Evolutionary conservation across 2,888 invertebrate species (phyloP).

Genomic region (Aproaerema taeniolella): DNA sequence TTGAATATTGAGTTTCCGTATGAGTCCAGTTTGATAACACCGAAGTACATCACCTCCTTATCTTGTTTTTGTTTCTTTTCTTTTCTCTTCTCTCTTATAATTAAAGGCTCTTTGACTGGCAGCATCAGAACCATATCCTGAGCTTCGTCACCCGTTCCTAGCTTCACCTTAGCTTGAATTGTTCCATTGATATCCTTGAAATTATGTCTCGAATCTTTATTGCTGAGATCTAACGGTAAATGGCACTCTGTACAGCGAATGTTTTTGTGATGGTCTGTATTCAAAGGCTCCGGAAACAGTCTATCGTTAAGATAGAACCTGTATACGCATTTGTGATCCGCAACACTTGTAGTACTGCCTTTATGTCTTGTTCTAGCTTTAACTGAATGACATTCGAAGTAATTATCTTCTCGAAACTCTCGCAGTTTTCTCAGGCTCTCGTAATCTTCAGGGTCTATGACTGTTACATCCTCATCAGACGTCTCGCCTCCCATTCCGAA

Average conservation of each 20-base stretch:
- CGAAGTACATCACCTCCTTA: slow-evolving; percentile 52
- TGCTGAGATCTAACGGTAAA: slow-evolving; percentile 44
- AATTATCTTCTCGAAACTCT: slow-evolving; percentile 75
- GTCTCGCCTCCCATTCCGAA: slow-evolving; percentile 33
- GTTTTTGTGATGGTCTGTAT: slow-evolving; percentile 54
- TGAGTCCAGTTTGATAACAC: slow-evolving; percentile 48
- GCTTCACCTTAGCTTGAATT: slow-evolving; percentile 61
- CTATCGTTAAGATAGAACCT: slow-evolving; percentile 77
- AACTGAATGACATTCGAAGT: slow-evolving; percentile 79
- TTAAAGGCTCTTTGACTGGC: slow-evolving; percentile 52
- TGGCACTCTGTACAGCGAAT: slow-evolving; percentile 72
- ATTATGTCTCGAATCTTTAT: slow-evolving; percentile 19
- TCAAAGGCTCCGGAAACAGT: slow-evolving; percentile 72
- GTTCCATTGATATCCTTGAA: slow-evolving; percentile 42
- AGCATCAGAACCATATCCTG: slow-evolving; percentile 53
- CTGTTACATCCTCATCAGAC: slow-evolving; percentile 34
- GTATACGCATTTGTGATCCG: slow-evolving; percentile 69
- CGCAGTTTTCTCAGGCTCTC: slow-evolving; percentile 42
- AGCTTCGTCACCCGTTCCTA: slow-evolving; percentile 31
- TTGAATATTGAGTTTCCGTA: slow-evolving; percentile 51
- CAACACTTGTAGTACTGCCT: slow-evolving; percentile 34
- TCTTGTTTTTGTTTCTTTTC: slow-evolving; percentile 26
- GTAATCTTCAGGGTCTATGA: slow-evolving; percentile 31
- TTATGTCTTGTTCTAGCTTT: slow-evolving; percentile 43
- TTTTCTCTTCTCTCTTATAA: slow-evolving; percentile 51